Base-by-base conservation (phyloP, 2,113 vertebrate species). In the Perccottus glenii region DNA sequence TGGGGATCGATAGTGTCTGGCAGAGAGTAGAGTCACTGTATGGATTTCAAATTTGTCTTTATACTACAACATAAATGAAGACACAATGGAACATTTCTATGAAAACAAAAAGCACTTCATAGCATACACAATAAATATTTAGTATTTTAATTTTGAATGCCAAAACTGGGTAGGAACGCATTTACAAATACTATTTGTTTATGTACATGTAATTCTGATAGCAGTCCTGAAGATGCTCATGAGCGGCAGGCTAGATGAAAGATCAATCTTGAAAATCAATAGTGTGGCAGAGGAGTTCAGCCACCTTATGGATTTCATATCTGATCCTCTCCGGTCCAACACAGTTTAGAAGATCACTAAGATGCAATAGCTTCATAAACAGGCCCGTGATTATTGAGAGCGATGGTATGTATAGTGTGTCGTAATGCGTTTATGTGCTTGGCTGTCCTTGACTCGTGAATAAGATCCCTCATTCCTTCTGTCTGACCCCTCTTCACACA, bases 261-360 rank as follows among this genome's bases (percentile, higher is more conserved):
- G 57, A 80, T 73, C 56, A 78, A 77, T 61, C 64, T 57, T 51
- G 9, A 60, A 43, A 73, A 86, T 87, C 78, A 78, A 86, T 85
- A 44, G 50, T 56, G 55, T 67, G 63, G 71, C 46, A 69, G 68
- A 40, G 64, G 57, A 69, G 60, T 75, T 74, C 61, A 68, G 64
- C 71, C 71, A 83, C 80, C 69, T 78, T 82, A 85, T 85, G 57
- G 80, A 87, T 86, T 83, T 82, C 63, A 84, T 82, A 85, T 86
- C 55, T 63, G 78, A 77, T 81, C 49, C 45, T 77, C 62, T 78
- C 58, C 43, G 63, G 32, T 35, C 64, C 63, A 62, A 44, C 76
- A 75, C 70, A 85, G 70, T 83, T 82, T 79, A 83, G 71, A 78
- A 67, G 80, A 74, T 78, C 76, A 84, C 66, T 78, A 59, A 70